Percentiles rank a stretch among this genome's conserved stretches.
phyloP scores from a whole-genome alignment of 2,797 vertebrate genomes.

The Poecilia picta region DNA sequence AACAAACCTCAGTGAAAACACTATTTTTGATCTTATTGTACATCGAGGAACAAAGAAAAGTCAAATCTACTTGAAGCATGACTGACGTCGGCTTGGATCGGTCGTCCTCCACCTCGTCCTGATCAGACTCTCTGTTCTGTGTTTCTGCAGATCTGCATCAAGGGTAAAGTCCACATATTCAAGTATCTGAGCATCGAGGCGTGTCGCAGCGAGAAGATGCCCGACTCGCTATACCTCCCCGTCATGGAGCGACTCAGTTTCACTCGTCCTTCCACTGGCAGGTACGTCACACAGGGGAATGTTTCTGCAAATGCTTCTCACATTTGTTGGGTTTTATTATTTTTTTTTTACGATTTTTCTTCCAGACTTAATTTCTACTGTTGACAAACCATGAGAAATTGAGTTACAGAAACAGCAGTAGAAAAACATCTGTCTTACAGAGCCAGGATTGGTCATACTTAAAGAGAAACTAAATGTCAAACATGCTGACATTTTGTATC shows the following conservation, averaged over 20 bases:
- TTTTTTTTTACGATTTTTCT: background rate
- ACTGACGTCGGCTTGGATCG: background rate
- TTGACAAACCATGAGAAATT: background rate
- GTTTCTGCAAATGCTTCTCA: too few relatives aligned
- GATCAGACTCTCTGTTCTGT: background rate
- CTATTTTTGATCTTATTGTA: background rate
- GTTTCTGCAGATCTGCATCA: conserved; percentile 89
- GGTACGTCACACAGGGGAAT: conserved; percentile 75
- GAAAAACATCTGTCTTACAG: background rate
- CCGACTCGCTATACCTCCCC: conserved; percentile 88
- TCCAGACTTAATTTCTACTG: background rate
- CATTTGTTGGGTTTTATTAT: too few relatives aligned
- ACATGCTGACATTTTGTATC: background rate
- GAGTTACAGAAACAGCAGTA: background rate
- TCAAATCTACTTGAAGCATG: background rate
- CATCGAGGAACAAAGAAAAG: background rate
- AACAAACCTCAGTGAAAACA: background rate
- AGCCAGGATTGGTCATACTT: background rate
- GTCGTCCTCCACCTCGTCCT: background rate
- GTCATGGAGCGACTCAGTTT: conserved; percentile 86
- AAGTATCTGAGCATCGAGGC: conserved; percentile 94
- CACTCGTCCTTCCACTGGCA: conserved; percentile 85
- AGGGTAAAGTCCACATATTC: conserved; percentile 96
- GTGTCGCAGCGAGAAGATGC: conserved; percentile 90
- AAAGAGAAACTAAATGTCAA: background rate